A percentile compares a stretch with the other conserved stretches of the same genome.
Evolutionary conservation across 2,113 vertebrate genomes (phyloP).

Genomic region (Epinephelus fuscoguttatus): DNA sequence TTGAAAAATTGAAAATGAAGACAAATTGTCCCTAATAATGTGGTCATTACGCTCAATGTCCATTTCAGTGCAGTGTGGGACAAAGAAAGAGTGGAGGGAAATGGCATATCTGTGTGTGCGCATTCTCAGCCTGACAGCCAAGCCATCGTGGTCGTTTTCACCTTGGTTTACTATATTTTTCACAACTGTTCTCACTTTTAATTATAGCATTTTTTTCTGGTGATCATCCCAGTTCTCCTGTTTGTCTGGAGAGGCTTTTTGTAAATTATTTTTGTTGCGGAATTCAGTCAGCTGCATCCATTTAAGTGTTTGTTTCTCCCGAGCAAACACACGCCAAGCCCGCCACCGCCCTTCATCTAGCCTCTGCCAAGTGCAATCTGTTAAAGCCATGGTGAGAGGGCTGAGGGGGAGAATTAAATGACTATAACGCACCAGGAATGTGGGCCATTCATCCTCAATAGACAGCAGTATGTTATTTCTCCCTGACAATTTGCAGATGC

Average conservation of each 20-base stretch:
- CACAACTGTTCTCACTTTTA: slow-evolving; percentile 17
- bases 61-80: slow-evolving; percentile 46
- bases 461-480: slow-evolving; percentile 74
- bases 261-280: slow-evolving; percentile 51
- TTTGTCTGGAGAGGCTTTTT: slow-evolving; percentile 30
- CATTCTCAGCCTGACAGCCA: slow-evolving; percentile 7
- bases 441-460: slow-evolving; percentile 77
- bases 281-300: slow-evolving; percentile 75
- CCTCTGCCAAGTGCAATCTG: slow-evolving; percentile 79
- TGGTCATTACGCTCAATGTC: slow-evolving; percentile 46
- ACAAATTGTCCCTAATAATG: slow-evolving; percentile 66
- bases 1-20: slow-evolving; percentile 62
- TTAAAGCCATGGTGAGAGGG: slow-evolving; percentile 75
- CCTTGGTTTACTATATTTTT: not conserved
- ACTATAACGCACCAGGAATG: slow-evolving; percentile 78
- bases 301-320: slow-evolving; percentile 77
- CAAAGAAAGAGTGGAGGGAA: not conserved
- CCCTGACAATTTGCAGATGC: slow-evolving; percentile 78
- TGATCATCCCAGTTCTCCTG: slow-evolving; percentile 24
- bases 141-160: slow-evolving; percentile 10
- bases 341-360: slow-evolving; percentile 69
- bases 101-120: slow-evolving; percentile 23
- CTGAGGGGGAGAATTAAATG: slow-evolving; percentile 79
- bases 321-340: slow-evolving; percentile 64
- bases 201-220: slow-evolving; percentile 30